These are phyloP conservation scores for Epinephelus cyanopodus DNA, from an alignment of 2,113 vertebrate species.

Conservation along the genomic window DNA sequence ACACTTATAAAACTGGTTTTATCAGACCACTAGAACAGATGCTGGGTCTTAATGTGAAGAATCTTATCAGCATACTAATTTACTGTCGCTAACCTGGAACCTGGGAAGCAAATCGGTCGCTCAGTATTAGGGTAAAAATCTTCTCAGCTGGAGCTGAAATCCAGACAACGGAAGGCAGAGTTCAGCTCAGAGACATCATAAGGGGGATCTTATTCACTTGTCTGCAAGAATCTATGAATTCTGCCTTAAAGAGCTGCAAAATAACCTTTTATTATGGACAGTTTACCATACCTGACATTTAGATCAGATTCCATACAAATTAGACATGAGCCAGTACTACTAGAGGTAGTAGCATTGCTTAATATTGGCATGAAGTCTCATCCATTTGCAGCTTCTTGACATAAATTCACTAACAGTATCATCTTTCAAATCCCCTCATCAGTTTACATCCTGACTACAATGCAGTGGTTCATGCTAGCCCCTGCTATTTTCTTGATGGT, in stretches of 20 bases:
- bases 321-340: background rate
- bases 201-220: background rate
- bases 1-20: conserved; percentile 25
- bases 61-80: conserved; percentile 27
- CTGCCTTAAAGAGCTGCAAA: background rate
- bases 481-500: conserved; percentile 17
- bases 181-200: background rate
- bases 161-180: background rate
- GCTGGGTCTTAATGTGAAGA: conserved; percentile 9
- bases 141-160: background rate
- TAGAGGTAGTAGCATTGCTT: background rate
- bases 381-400: background rate
- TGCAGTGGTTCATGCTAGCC: background rate
- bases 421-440: background rate
- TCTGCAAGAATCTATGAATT: background rate
- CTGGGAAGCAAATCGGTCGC: background rate
- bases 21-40: conserved; percentile 37
- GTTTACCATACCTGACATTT: background rate
- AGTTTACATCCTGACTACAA: background rate
- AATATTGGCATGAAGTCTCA: conserved; percentile 1
- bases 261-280: background rate
- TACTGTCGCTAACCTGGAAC: background rate
- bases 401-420: background rate
- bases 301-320: background rate
- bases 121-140: background rate